Percentiles rank a stretch among this genome's conserved stretches.
phyloP scores from a whole-genome alignment of 2,888 invertebrate genomes.

The Eledona agricola region DNA sequence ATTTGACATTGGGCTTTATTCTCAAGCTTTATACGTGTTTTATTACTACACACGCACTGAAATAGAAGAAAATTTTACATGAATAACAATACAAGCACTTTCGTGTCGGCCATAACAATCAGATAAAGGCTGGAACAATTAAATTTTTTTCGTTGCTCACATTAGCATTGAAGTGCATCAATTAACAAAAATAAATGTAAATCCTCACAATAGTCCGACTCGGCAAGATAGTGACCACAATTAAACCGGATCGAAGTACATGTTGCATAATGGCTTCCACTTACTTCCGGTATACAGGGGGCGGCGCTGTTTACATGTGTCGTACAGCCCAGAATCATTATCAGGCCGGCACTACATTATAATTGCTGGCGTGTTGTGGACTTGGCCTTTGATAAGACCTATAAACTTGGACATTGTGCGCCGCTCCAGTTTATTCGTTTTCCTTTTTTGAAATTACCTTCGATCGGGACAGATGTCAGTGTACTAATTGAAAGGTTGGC shows the following conservation, averaged over 20 bases:
- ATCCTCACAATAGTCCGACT: conserved; percentile 8
- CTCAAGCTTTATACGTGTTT: too few species aligned
- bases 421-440: too few species aligned
- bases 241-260: conserved; percentile 15
- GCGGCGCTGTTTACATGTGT: conserved; percentile 38
- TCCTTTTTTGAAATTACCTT: too few species aligned
- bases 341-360: conserved; percentile 26
- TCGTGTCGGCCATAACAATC: conserved; percentile 8
- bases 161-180: conserved; percentile 7
- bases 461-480: too few species aligned
- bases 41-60: too few species aligned
- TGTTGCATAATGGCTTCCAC: conserved; percentile 29
- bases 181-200: conserved; percentile 11
- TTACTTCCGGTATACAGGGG: conserved; percentile 37
- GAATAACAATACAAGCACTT: too few species aligned
- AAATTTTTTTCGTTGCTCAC: conserved; percentile 16
- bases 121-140: conserved; percentile 11
- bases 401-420: conserved; percentile 1
- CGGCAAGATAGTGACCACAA: conserved; percentile 14
- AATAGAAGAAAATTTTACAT: conserved; percentile 4
- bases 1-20: too few species aligned
- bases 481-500: too few species aligned
- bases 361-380: conserved; percentile 30
- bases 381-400: conserved; percentile 26
- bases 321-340: conserved; percentile 32